Evolutionary conservation across 2,113 vertebrate genomes (phyloP), one percentile per base, ranked within the genome.

Genomic region (Mustela nigripes): DNA sequence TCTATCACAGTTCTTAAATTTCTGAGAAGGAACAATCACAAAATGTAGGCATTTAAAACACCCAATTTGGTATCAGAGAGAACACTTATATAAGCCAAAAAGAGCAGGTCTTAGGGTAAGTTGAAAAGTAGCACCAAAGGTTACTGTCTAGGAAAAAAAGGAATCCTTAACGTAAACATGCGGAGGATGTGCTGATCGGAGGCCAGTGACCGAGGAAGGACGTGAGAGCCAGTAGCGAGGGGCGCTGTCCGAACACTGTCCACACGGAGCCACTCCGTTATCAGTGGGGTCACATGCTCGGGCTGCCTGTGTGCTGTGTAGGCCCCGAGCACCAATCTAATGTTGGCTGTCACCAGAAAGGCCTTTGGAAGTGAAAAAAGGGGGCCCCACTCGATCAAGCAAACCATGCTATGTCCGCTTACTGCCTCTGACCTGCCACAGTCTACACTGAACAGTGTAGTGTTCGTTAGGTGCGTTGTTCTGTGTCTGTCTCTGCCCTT

Each of bases 41-140:
- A 94, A 73, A 80, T 36, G 5, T 11, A 79, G 60, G 22, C 48
- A 42, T 79, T 79, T 86, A 96, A 95, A 94, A 94, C 73, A 85
- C 24, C 65, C 56, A 53, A 58, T 33, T 8, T 84, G 53, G 36
- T 28, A 69, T 36, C 65, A 69, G 42, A 63, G 63, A 96, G 91
- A 86, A 95, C 2, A 21, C 0, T 89, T 62, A 45, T 6, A 53
- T 2, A 90, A 60, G 60, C 31, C 7, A 42, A 74, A 94, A 58
- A 89, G 28, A 67, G 7, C 18, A 36, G 36, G 50, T n/a, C 26
- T 15, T 28, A 11, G 42, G 56, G 33, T 39, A 80, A 91, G 74
- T 2, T 60, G 22, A 48, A 74, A 78, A 92, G 39, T n/a, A 36
- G 69, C 67, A 67, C 2, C 39, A 14, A 28, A 76, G 11, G 76